phyloP scores from a whole-genome alignment of 92 coral and sea anemone genomes.

The Epizoanthus scotinus region DNA sequence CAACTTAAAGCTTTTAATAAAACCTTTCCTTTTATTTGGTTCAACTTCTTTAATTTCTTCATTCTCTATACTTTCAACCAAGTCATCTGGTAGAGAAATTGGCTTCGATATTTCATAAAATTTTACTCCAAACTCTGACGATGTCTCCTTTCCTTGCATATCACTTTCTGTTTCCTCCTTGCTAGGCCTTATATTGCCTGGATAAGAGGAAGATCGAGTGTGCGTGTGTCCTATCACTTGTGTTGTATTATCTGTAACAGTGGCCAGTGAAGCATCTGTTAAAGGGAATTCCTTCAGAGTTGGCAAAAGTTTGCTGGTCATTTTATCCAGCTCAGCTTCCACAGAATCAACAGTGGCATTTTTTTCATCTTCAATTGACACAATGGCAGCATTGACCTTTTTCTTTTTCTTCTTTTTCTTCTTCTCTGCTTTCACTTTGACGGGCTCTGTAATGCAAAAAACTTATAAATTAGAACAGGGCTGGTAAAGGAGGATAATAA shows the following conservation, averaged over 20 bases:
- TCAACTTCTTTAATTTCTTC: not conserved
- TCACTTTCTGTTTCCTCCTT: not conserved
- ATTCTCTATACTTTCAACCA: conserved; percentile 11
- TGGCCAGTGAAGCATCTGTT: conserved; percentile 42
- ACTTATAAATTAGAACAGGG: not conserved
- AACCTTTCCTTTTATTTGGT: conserved; percentile 6
- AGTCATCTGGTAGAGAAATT: conserved; percentile 51
- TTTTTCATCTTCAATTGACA: conserved; percentile 76
- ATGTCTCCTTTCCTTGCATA: not conserved
- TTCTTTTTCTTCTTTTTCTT: conserved; percentile 87
- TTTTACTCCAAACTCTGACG: conserved; percentile 1
- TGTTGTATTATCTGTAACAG: conserved; percentile 2
- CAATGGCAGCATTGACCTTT: conserved; percentile 76
- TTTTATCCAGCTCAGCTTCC: conserved; percentile 1
- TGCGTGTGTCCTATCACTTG: conserved; percentile 44
- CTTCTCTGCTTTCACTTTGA: conserved; percentile 49
- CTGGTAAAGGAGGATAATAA: too few species aligned
- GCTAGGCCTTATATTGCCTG: conserved; percentile 47
- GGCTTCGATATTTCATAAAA: conserved; percentile 50
- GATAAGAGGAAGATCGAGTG: conserved; percentile 69
- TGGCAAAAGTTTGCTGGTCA: not conserved
- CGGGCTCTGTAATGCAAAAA: conserved; percentile 30
- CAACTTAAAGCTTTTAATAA: conserved; percentile 35
- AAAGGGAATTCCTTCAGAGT: conserved; percentile 46
- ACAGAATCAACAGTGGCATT: conserved; percentile 6